Evolutionary conservation across 1,140 invertebrate genomes (phyloP).

Genomic region (Drosophila kohkoa): DNA sequence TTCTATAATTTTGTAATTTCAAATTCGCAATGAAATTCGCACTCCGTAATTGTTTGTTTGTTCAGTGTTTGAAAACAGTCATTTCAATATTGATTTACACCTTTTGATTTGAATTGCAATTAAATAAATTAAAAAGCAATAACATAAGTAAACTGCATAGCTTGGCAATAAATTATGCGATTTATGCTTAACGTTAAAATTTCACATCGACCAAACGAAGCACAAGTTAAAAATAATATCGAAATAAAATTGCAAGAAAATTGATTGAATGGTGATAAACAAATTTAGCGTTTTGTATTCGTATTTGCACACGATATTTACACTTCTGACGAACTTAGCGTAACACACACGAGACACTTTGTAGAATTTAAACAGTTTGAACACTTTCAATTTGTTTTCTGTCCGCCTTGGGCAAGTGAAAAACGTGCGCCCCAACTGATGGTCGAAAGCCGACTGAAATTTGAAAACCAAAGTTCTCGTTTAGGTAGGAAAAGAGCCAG

Average conservation of each 20-base stretch:
- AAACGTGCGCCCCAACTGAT: constrained; percentile 74
- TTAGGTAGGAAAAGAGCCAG: constrained; percentile 55
- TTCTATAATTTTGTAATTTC: neutral
- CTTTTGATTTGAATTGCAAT: constrained; percentile 9
- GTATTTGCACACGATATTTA: constrained; percentile 6
- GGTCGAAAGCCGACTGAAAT: constrained; percentile 81
- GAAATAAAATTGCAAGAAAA: neutral
- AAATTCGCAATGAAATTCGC: no score
- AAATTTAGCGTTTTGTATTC: neutral
- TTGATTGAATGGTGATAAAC: neutral
- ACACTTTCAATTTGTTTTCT: constrained; percentile 1
- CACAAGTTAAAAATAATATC: neutral
- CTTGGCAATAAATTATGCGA: constrained; percentile 2
- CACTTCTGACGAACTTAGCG: neutral
- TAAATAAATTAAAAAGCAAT: neutral
- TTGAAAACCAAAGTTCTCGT: constrained; percentile 80
- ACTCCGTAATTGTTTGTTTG: neutral
- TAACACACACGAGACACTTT: neutral
- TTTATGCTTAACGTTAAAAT: constrained; percentile 15
- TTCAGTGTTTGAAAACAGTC: neutral
- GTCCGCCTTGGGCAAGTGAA: constrained; percentile 28
- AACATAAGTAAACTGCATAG: neutral
- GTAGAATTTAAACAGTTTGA: neutral
- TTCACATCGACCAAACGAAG: neutral
- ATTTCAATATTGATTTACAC: neutral